These are phyloP conservation scores for Rhodinocichla rosea DNA, from an alignment of 2,113 vertebrate genomes.

Conservation along the genomic window DNA sequence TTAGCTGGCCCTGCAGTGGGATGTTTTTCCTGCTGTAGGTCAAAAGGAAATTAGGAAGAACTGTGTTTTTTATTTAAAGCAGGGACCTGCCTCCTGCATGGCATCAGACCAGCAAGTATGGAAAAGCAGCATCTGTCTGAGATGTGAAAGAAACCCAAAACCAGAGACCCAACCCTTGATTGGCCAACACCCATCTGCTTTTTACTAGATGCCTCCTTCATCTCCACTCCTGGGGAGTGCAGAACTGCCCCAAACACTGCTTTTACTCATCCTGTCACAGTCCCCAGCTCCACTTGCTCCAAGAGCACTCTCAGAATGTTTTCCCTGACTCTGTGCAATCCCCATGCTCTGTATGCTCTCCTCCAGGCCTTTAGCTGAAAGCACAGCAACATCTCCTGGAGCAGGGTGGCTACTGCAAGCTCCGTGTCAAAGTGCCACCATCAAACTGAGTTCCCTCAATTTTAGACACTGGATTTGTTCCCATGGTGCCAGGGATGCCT, in stretches of 20 bases:
- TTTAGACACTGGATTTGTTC: fast-evolving
- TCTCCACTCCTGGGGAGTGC: not conserved
- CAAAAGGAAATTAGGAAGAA: not conserved
- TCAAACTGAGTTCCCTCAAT: not conserved
- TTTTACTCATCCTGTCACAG: not conserved
- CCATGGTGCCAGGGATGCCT: fast-evolving
- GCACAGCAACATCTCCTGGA: slow-evolving; percentile 70
- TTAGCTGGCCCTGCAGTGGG: not conserved
- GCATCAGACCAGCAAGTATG: not conserved
- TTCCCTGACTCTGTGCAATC: not conserved
- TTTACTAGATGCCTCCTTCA: not conserved
- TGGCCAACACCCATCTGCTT: not conserved
- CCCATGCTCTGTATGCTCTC: not conserved
- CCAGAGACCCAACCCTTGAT: not conserved
- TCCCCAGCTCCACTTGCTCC: not conserved
- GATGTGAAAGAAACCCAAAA: not conserved
- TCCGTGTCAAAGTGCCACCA: not conserved
- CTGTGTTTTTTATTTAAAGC: not conserved
- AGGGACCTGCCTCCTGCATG: not conserved
- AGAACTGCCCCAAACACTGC: not conserved
- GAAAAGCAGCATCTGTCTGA: not conserved
- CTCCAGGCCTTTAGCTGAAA: slow-evolving; percentile 47
- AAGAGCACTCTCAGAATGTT: not conserved
- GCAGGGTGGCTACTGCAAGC: slow-evolving; percentile 29
- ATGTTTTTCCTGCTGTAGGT: not conserved